Conservation (phyloP, 2,113 vertebrate genomes). For the Parus major region DNA sequence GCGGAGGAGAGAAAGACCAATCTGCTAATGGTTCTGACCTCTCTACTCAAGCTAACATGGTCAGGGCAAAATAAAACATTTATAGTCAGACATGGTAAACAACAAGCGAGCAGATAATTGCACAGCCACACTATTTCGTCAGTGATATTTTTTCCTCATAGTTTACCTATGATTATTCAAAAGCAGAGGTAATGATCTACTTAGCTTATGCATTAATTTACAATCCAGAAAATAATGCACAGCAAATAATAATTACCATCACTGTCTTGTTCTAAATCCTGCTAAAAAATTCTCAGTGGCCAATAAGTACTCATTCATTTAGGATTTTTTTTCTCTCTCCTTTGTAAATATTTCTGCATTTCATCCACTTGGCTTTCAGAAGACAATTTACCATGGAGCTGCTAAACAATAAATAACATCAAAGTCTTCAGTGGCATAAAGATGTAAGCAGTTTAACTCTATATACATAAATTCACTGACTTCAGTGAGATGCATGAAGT, state of each 20-base stretch:
- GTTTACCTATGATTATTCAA: not conserved
- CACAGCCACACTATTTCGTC: not conserved
- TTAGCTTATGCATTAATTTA: constrained; percentile 13
- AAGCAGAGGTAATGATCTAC: constrained; percentile 32
- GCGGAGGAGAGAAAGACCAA: not conserved
- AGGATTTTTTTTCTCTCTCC: not conserved
- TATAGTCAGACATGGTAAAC: constrained; percentile 11
- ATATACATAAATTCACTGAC: not conserved
- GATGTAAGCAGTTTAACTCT: constrained; percentile 16
- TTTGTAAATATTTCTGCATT: not conserved
- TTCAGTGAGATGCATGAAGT: not conserved
- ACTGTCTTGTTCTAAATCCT: not conserved
- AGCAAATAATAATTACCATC: constrained; percentile 16
- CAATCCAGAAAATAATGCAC: not conserved
- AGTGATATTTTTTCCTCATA: not conserved
- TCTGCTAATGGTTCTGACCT: constrained; percentile 59
- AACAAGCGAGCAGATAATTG: constrained; percentile 37
- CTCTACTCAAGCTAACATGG: not conserved
- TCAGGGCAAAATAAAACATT: constrained; percentile 41
- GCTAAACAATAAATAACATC: not conserved
- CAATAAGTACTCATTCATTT: not conserved
- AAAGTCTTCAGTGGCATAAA: not conserved
- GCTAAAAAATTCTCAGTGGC: not conserved
- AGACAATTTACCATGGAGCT: not conserved
- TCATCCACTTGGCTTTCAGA: constrained; percentile 4